Conservation (phyloP, 2,797 vertebrate species). For the Loriculus beryllinus region DNA sequence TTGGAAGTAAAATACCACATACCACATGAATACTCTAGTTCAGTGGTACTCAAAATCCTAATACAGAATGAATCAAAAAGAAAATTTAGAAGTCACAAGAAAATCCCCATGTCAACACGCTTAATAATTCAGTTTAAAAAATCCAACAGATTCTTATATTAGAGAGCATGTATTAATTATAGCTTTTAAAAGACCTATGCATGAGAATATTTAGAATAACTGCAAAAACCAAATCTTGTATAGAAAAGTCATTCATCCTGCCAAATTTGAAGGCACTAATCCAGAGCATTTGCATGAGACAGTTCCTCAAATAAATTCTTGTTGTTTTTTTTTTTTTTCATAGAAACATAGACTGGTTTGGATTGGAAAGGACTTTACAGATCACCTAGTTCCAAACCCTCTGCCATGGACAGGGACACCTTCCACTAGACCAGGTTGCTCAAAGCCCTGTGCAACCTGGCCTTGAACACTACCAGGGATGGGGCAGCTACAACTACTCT, state of each 20-base stretch:
- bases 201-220: neutral
- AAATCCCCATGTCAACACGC: neutral
- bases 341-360: neutral
- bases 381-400: neutral
- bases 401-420: neutral
- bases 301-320: neutral
- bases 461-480: neutral
- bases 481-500: neutral
- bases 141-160: neutral
- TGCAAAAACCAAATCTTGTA: neutral
- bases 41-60: neutral
- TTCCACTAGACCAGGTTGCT: neutral
- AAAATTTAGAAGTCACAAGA: neutral
- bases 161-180: neutral
- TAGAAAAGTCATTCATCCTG: neutral
- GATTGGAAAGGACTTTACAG: neutral
- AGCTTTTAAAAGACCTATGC: neutral
- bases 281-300: constrained; percentile 6
- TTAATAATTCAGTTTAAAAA: neutral
- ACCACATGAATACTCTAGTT: neutral
- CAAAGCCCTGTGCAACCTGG: neutral
- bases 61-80: neutral
- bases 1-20: neutral
- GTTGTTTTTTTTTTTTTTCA: neutral
- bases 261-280: neutral